These are phyloP conservation scores for Bombylius major DNA, from an alignment of 2,888 invertebrate species.

Conservation along the genomic window DNA sequence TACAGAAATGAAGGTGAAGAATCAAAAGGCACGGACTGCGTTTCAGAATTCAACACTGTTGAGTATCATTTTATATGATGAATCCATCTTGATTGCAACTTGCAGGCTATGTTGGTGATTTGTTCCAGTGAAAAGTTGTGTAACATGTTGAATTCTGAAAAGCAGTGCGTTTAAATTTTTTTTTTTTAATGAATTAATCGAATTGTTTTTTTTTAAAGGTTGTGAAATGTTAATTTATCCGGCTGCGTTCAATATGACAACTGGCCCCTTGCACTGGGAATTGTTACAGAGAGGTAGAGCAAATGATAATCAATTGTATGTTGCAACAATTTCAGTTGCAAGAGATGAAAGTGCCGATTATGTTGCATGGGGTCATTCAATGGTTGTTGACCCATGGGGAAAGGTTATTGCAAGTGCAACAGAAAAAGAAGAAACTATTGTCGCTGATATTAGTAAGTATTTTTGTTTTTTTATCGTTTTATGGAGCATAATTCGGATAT, in stretches of 20 bases:
- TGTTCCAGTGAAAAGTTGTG: too few species aligned
- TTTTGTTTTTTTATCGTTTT: neutral
- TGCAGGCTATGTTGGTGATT: too few species aligned
- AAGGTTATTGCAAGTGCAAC: slow-evolving; percentile 56
- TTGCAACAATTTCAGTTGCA: slow-evolving; percentile 75
- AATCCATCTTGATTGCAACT: too few species aligned
- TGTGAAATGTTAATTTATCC: slow-evolving; percentile 84
- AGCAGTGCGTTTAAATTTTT: too few species aligned
- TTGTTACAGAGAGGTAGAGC: slow-evolving; percentile 69
- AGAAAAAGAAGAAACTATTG: slow-evolving; percentile 55
- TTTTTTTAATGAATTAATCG: neutral
- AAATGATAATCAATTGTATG: slow-evolving; percentile 79
- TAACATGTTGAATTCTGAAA: too few species aligned
- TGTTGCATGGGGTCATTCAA: slow-evolving; percentile 81
- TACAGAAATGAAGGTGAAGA: slow-evolving; percentile 45
- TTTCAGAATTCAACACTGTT: neutral
- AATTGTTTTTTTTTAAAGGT: slow-evolving; percentile 37
- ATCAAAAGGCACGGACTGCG: neutral
- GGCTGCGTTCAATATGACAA: slow-evolving; percentile 92
- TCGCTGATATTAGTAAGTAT: slow-evolving; percentile 60
- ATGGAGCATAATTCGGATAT: neutral
- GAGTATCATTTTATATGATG: too few species aligned
- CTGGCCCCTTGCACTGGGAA: slow-evolving; percentile 91
- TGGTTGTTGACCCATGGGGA: slow-evolving; percentile 68
- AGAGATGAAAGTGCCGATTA: slow-evolving; percentile 60